Base-by-base conservation (phyloP, 2,113 vertebrate genomes). In the Pipra filicauda region DNA sequence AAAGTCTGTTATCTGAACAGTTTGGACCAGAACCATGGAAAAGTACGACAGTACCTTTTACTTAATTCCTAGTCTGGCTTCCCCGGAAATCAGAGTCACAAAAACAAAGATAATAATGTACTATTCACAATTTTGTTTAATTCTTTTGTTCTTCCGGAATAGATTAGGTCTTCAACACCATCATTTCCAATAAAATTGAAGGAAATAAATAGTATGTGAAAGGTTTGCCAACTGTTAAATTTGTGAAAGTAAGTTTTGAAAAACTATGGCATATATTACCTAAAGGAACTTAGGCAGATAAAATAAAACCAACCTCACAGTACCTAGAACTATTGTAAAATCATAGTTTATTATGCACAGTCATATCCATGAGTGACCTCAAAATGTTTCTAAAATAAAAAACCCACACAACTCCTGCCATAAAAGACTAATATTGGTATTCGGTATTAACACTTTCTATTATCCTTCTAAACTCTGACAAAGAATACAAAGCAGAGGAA, bases 331-430 rank as follows among this genome's bases (percentile, higher is more conserved):
- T 72, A 26, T 9, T 51, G 10, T 65, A 64, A 72, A 76, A 27
- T 39, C 62, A 75, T 20, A 64, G 7, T 26, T 52, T 44, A 79
- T 61, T 82, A 59, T 30, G n/a, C n/a, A 46, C 9, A 44, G 17
- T 75, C 33, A 92, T 31, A 69, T 48, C 71, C 7, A 76, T 21
- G 18, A 55, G 46, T 35, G 46, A 64, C 15, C 64, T 77, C 27
- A 78, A 71, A 37, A 22, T 81, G 15, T 1, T 1, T 39, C 19
- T 69, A 75, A 87, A 81, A 54, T 39, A 41, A 55, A 48, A 35
- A 24, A 52, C 5, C 11, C 33, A 61, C 8, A 21, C 6, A 13
- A 15, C 8, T 10, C 2, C 5, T 4, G 5, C 5, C 0, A 12
- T 5, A 19, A 70, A 62, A 11, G 8, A 52, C 15, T 52, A 24